Evolutionary conservation across 2,888 invertebrate species (phyloP), one percentile per base, ranked within the genome.

Genomic region (Therioaphis trifolii): DNA sequence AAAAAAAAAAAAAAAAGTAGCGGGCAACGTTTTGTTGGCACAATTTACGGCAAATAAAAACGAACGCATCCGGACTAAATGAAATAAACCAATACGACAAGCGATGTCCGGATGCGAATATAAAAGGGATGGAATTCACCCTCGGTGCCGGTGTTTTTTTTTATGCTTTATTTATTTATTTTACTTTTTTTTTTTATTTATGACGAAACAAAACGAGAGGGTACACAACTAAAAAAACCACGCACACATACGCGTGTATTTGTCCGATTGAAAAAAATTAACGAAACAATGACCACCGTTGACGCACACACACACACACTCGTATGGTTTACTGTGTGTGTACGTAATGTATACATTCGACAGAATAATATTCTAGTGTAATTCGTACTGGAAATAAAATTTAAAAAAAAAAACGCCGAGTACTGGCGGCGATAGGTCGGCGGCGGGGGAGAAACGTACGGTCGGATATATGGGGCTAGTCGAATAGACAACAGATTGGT

Each of bases 11-110:
- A 43, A 68, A 71, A 61, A 49, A 72, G 35, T 18, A 35, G 72
- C 18, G 9, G 63, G 52, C 63, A 82, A 82, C 82, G 82, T 82
- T 82, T 82, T 82, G 82, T 82, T 82, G 82, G 72, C 82, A 82
- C 82, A 74, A 82, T 82, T 82, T 82, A 82, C 82, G 82, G 74
- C 82, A 74, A 82, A 82, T 82, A 82, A 82, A 82, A 82, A 82
- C 82, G 82, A 82, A 82, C 82, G 82, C 72, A 82, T 82, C 82
- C 82, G 82, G 74, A 82, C 80, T 72, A 72, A 80, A 80, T 49
- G 82, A 82, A 82, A 82, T 82, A 82, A 82, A 74, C 82, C 82
- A 74, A 82, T 82, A 82, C 82, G 82, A 82, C 82, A 74, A 74
- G 63, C 82, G 82, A 82, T 66, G 82, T 52, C 82, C 82, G 82